Conservation (phyloP, 2,113 vertebrate genomes). For the Alethe castanea region DNA sequence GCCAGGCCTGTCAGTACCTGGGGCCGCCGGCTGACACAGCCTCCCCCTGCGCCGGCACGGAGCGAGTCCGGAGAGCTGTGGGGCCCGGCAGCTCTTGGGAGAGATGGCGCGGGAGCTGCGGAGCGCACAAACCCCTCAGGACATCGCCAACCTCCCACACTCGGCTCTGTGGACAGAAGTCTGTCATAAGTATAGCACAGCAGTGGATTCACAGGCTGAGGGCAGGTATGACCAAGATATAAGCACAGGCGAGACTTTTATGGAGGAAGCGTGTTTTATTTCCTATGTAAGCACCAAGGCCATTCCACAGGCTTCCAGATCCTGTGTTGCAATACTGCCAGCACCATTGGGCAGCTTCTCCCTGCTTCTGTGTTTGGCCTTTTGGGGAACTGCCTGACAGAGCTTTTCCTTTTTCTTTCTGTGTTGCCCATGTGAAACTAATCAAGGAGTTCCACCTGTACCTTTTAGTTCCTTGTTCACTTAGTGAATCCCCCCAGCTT, state of each 20-base stretch:
- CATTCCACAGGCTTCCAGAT: background rate
- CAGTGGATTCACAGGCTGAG: background rate
- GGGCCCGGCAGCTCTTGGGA: background rate
- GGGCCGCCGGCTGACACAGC: fast-evolving
- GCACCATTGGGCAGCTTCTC: background rate
- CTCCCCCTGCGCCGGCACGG: background rate
- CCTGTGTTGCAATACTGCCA: background rate
- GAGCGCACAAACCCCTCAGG: background rate
- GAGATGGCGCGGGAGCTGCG: background rate
- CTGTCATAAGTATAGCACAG: background rate
- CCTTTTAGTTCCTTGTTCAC: background rate
- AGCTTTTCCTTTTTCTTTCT: background rate
- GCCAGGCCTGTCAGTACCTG: background rate
- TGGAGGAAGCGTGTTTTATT: background rate
- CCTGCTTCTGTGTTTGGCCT: background rate
- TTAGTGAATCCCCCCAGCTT: background rate
- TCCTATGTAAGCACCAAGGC: background rate
- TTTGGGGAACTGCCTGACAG: background rate
- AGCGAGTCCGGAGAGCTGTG: background rate
- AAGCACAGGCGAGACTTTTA: background rate
- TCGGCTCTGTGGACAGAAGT: background rate
- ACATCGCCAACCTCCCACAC: background rate
- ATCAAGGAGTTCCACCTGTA: background rate
- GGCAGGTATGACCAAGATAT: background rate
- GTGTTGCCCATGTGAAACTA: background rate